Percentiles rank a stretch among this genome's conserved stretches.
These are phyloP conservation scores for Hydractinia echinata DNA, from an alignment of 30 jellyfish, hydroid and myxozoan genomes.

Conservation along the genomic window DNA sequence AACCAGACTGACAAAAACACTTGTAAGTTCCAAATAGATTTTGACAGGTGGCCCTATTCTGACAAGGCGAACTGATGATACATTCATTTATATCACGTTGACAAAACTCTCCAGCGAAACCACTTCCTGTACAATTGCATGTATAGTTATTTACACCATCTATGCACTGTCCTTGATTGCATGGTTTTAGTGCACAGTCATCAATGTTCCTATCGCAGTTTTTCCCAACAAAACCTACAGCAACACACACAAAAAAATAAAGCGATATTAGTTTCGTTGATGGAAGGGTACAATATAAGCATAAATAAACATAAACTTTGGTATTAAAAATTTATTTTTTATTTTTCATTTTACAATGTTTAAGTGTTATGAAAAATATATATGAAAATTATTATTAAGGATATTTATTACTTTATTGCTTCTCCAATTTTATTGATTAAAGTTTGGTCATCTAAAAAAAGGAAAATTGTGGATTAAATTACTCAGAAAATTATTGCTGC, in stretches of 20 bases:
- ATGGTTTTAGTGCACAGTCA: slow-evolving; percentile 54
- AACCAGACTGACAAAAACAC: slow-evolving; percentile 9
- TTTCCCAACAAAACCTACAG: slow-evolving; percentile 33
- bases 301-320: too few species aligned
- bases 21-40: slow-evolving; percentile 46
- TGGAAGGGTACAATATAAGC: too few species aligned
- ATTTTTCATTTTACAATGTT: too few species aligned
- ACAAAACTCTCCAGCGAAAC: slow-evolving; percentile 53
- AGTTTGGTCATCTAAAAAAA: too few species aligned
- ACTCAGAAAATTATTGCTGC: too few species aligned
- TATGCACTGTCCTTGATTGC: slow-evolving; percentile 21
- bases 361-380: too few species aligned
- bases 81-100: slow-evolving; percentile 49
- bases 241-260: neutral
- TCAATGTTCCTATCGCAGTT: slow-evolving; percentile 44
- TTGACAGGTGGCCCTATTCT: slow-evolving; percentile 49
- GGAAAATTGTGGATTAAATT: too few species aligned
- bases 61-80: slow-evolving; percentile 2
- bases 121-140: slow-evolving; percentile 49
- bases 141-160: slow-evolving; percentile 1
- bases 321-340: too few species aligned
- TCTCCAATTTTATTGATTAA: too few species aligned
- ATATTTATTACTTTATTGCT: too few species aligned
- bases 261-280: too few species aligned
- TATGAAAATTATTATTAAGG: too few species aligned